phyloP scores from a whole-genome alignment of 2,113 vertebrate species.

The Hemicordylus capensis region DNA sequence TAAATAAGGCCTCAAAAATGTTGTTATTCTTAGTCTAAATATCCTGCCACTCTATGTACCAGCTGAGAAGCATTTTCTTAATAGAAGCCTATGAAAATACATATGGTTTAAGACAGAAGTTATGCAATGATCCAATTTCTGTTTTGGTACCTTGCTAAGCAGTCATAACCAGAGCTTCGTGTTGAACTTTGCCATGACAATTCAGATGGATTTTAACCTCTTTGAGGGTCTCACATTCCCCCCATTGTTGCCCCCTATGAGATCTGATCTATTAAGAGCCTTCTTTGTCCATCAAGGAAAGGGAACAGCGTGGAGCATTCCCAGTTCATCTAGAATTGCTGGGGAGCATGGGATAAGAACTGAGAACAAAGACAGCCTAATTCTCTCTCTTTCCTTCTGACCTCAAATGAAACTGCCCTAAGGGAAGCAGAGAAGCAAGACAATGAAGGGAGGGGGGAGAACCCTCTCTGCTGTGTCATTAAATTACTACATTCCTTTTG shows the following conservation, averaged over 20 bases:
- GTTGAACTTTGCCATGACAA: background rate
- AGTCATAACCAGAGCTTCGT: background rate
- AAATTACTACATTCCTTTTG: constrained; percentile 24
- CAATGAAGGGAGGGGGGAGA: background rate
- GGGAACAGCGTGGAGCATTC: background rate
- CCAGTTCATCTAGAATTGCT: accelerated
- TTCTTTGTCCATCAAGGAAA: constrained; percentile 22
- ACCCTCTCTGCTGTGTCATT: background rate
- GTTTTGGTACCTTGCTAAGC: background rate
- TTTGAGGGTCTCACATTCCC: background rate
- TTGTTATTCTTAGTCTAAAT: too few relatives aligned
- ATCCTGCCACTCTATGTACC: background rate
- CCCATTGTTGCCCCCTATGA: background rate
- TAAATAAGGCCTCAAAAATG: too few relatives aligned
- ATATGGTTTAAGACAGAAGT: background rate
- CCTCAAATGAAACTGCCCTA: background rate
- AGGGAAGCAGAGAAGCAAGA: background rate
- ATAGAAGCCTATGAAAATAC: background rate
- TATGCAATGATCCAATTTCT: background rate
- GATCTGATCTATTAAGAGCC: background rate
- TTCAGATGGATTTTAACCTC: background rate
- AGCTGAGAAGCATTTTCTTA: background rate
- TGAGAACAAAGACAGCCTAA: constrained; percentile 25
- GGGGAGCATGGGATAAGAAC: background rate
- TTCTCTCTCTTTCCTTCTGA: background rate